Conservation (phyloP, 2,888 invertebrate genomes). For the Noctua fimbriata region DNA sequence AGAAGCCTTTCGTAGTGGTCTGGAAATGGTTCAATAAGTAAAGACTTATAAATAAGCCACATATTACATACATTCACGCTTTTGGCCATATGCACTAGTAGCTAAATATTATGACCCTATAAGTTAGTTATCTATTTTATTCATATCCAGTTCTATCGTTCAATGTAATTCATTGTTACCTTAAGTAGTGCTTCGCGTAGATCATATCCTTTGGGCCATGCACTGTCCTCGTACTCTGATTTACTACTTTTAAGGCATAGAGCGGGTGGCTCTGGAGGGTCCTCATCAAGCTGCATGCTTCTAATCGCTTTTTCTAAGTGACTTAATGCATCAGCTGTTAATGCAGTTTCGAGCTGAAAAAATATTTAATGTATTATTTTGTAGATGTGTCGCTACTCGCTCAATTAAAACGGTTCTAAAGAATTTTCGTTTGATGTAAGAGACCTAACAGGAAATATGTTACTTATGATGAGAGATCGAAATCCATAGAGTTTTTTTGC, state of each 20-base stretch:
- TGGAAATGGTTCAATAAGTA: conserved; percentile 70
- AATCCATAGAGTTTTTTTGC: background rate
- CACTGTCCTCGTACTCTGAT: conserved; percentile 78
- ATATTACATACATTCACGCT: background rate
- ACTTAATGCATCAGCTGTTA: conserved; percentile 83
- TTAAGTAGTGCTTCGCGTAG: conserved; percentile 74
- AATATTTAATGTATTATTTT: background rate
- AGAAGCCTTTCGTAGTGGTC: conserved; percentile 90
- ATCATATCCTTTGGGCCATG: conserved; percentile 78
- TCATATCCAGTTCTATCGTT: background rate
- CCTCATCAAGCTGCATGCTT: conserved; percentile 67
- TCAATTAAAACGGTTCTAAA: background rate
- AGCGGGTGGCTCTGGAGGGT: conserved; percentile 89
- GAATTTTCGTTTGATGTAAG: background rate
- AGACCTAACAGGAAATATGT: background rate
- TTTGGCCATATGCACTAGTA: background rate
- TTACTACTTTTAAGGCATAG: conserved; percentile 92
- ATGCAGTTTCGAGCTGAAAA: conserved; percentile 81
- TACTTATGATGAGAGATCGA: background rate
- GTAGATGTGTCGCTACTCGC: background rate
- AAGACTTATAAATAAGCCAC: background rate
- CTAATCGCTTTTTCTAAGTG: conserved; percentile 83
- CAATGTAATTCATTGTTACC: conserved; percentile 64
- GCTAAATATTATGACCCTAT: background rate
- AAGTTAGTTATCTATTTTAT: background rate